phyloP scores from a whole-genome alignment of 2,888 invertebrate species.

The Ophioninae sp. region DNA sequence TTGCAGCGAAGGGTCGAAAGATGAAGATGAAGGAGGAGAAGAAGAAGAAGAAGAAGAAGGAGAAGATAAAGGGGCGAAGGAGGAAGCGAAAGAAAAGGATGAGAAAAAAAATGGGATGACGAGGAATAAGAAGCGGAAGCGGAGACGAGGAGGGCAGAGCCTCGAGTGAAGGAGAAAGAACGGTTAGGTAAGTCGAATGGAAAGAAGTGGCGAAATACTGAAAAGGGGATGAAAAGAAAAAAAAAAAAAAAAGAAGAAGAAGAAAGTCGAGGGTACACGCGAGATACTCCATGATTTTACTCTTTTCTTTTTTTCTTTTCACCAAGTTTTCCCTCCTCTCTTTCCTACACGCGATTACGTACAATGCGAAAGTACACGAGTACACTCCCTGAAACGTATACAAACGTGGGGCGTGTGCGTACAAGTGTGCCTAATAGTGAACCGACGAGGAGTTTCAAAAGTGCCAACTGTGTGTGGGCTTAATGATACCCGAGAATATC shows the following conservation, averaged over 20 bases:
- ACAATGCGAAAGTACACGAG: constrained; percentile 5
- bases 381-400: neutral
- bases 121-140: constrained; percentile 39
- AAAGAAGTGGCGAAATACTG: constrained; percentile 57
- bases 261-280: constrained; percentile 50
- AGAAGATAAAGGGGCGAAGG: constrained; percentile 27
- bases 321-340: constrained; percentile 16
- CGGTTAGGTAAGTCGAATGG: constrained; percentile 57
- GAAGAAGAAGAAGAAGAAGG: constrained; percentile 52
- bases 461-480: constrained; percentile 41
- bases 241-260: neutral
- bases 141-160: constrained; percentile 48
- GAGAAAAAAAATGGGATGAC: constrained; percentile 6
- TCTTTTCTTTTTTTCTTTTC: neutral
- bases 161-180: constrained; percentile 56
- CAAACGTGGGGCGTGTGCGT: constrained; percentile 3
- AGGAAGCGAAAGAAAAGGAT: constrained; percentile 44
- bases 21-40: constrained; percentile 29
- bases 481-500: constrained; percentile 59
- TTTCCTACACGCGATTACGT: constrained; percentile 26
- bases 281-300: constrained; percentile 7
- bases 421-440: constrained; percentile 40
- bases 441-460: constrained; percentile 55
- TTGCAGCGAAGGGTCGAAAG: constrained; percentile 72
- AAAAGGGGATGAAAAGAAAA: constrained; percentile 48